phyloP scores from a whole-genome alignment of 2,888 invertebrate species.

The Schizotus pectinicornis region DNA sequence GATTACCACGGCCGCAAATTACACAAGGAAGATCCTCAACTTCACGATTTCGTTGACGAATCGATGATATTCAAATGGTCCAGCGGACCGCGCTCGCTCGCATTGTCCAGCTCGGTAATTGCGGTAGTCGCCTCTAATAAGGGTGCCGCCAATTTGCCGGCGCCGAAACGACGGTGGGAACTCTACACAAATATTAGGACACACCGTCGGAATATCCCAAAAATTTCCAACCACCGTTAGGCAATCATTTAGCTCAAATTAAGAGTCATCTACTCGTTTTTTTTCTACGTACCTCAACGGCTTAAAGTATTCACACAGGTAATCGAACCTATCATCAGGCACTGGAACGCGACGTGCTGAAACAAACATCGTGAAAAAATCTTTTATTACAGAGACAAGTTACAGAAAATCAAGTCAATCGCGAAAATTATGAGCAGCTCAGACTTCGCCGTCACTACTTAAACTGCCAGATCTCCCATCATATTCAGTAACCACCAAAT shows the following conservation, averaged over 20 bases:
- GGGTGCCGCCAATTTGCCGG: slow-evolving; percentile 44
- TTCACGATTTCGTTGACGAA: too few species aligned
- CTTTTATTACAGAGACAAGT: background rate
- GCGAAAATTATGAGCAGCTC: background rate
- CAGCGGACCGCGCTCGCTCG: slow-evolving; percentile 11
- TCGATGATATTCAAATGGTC: slow-evolving; percentile 23
- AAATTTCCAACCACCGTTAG: slow-evolving; percentile 21
- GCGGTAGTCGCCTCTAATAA: slow-evolving; percentile 34
- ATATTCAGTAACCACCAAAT: background rate
- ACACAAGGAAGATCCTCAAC: slow-evolving; percentile 8
- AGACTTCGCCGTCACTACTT: too few species aligned
- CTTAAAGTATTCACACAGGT: slow-evolving; percentile 91
- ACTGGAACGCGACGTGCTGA: slow-evolving; percentile 93
- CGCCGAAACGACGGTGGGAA: slow-evolving; percentile 41
- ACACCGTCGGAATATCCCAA: slow-evolving; percentile 20
- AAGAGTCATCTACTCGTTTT: slow-evolving; percentile 7
- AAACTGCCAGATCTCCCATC: too few species aligned
- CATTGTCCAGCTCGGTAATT: slow-evolving; percentile 29
- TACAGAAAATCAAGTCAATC: background rate
- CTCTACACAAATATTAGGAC: slow-evolving; percentile 31
- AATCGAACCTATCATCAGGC: slow-evolving; percentile 93
- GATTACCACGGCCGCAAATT: slow-evolving; percentile 20
- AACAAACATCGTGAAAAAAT: slow-evolving; percentile 10
- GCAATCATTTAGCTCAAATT: slow-evolving; percentile 14
- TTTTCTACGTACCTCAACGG: slow-evolving; percentile 80